Evolutionary conservation across 2,113 vertebrate species (phyloP).

Genomic region (Raja brachyura): DNA sequence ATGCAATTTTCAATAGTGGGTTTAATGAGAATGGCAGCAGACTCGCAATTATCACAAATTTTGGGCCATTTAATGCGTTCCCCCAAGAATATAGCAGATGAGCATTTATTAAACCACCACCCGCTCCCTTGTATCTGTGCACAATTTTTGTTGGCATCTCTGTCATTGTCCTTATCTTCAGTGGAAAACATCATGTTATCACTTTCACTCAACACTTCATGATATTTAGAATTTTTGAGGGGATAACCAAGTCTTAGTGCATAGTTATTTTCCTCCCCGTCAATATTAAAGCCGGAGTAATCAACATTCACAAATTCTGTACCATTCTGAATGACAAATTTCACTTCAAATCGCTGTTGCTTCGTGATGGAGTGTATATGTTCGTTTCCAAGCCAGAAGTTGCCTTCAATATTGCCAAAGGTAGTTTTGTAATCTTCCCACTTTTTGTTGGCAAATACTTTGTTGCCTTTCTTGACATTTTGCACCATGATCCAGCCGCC

Average conservation of each 20-base stretch:
- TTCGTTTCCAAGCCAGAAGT: slow-evolving; percentile 43
- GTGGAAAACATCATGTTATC: slow-evolving; percentile 43
- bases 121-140: neutral
- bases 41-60: slow-evolving; percentile 31
- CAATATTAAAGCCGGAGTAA: neutral
- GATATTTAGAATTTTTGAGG: neutral
- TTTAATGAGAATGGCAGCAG: slow-evolving; percentile 39
- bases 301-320: neutral
- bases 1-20: slow-evolving; percentile 42
- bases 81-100: slow-evolving; percentile 40
- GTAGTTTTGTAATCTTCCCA: slow-evolving; percentile 30
- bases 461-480: slow-evolving; percentile 5
- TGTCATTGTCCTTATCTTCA: slow-evolving; percentile 38
- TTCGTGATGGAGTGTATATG: slow-evolving; percentile 36
- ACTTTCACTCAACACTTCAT: slow-evolving; percentile 27
- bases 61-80: slow-evolving; percentile 43
- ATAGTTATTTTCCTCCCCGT: neutral
- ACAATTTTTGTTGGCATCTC: neutral
- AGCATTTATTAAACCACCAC: slow-evolving; percentile 39
- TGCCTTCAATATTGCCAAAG: slow-evolving; percentile 32
- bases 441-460: rapidly evolving
- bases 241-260: slow-evolving; percentile 34
- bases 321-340: slow-evolving; percentile 20
- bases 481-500: slow-evolving; percentile 38
- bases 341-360: slow-evolving; percentile 36